Base-by-base conservation (phyloP, 2,888 invertebrate genomes). In the Polyploca ridens region DNA sequence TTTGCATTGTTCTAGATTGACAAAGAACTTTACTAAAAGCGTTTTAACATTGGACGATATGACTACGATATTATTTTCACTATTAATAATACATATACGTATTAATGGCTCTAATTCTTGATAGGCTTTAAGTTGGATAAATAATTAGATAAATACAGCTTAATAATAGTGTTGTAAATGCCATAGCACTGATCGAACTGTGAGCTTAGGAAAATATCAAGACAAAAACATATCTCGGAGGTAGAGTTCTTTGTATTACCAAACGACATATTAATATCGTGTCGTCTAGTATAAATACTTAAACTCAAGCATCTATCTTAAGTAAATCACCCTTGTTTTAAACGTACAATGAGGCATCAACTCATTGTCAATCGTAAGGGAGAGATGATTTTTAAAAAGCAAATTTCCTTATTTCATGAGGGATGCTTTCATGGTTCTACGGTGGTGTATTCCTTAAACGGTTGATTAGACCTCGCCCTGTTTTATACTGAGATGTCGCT, bases 401-500 rank as follows among this genome's bases (percentile, higher is more conserved):
- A 86, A 87, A 89, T 88, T 89, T 89, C 86, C 88, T 79, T 81
- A 71, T 74, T 77, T 71, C 66, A 72, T 71, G 63, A 70, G 75
- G 80, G 80, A 75, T 74, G 75, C 76, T 78, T 83, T 89, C 88
- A 88, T 86, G 85, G 81, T 77, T 75, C 80, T 71, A 82, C 76
- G 73, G 77, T 76, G 76, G 49, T 73, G 72, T 74, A 41, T 41
- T 69, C 75, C 77, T 79, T 76, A 81, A 85, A 84, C 83, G 82
- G 79, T 83, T 88, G 89, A 89, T 90, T 87, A 89, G 85, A 70
- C 78, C 72, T 75, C 5, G 3, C 54, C 19, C 54, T 19, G 81
- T 76, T 81, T 79, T 82, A 81, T 83, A 84, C 80, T 86, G 82
- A 86, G 85, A 79, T 81, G 82, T 83, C 81, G 85, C 86, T 84